Evolutionary conservation across 2,113 vertebrate species (phyloP).

Genomic region (Cryptoleucopteryx plumbea): DNA sequence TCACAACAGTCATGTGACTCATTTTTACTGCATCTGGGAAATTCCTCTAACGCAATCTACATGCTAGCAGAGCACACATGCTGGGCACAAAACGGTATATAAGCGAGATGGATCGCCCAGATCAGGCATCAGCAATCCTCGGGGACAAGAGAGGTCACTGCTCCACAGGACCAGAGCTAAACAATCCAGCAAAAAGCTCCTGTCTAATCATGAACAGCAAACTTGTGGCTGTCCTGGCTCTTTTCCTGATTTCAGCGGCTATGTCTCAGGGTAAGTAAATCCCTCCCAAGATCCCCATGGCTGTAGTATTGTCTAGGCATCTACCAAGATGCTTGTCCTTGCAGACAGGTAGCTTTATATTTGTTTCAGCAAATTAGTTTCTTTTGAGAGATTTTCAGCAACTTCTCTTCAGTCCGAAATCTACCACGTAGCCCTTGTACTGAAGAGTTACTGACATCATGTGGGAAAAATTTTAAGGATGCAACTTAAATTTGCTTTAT

Average conservation of each 20-base stretch:
- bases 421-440: not conserved
- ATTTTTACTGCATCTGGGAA: slow-evolving; percentile 62
- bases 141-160: not conserved
- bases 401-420: not conserved
- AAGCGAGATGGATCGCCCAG: not conserved
- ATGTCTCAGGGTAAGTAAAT: slow-evolving; percentile 75
- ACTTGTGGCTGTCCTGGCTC: slow-evolving; percentile 21
- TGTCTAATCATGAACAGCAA: slow-evolving; percentile 10
- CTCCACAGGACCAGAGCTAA: not conserved
- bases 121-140: not conserved
- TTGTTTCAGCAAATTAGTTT: not conserved
- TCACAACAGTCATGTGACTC: slow-evolving; percentile 64
- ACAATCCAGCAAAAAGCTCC: not conserved
- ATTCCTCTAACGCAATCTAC: slow-evolving; percentile 68
- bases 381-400: not conserved
- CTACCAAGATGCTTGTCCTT: not conserved
- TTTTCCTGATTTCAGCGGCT: slow-evolving; percentile 64
- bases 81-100: slow-evolving; percentile 1
- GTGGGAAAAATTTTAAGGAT: not conserved
- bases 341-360: not conserved
- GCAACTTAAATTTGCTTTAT: not conserved
- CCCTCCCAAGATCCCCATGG: not conserved
- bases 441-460: not conserved
- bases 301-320: not conserved
- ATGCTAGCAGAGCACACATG: not conserved